phyloP scores from a whole-genome alignment of 1,140 invertebrate species.

The Penaeus vannamei region DNA sequence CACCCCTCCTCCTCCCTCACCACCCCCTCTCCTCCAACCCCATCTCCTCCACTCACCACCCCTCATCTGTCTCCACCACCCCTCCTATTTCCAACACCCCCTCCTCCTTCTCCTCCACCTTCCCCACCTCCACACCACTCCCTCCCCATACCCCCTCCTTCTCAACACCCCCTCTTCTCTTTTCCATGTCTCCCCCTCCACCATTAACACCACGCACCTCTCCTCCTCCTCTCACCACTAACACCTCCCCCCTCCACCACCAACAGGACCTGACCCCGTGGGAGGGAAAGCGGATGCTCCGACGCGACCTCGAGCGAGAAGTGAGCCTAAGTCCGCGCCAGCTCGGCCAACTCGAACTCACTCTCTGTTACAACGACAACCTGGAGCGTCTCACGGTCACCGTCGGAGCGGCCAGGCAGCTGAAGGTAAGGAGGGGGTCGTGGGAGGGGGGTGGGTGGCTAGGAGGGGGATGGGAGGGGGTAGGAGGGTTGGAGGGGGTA shows the following conservation, averaged over 20 bases:
- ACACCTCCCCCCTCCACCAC: background rate
- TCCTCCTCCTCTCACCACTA: background rate
- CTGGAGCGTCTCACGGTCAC: conserved; percentile 82
- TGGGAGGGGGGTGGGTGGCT: background rate
- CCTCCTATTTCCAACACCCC: no score
- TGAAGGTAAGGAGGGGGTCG: conserved; percentile 75
- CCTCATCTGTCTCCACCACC: no score
- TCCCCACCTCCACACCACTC: no score
- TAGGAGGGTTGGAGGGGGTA: no score
- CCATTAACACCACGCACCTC: background rate
- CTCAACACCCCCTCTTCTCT: no score
- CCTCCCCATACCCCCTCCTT: no score
- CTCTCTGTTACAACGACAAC: conserved; percentile 83
- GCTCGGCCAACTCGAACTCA: conserved; percentile 79
- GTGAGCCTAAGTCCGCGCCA: conserved; percentile 70
- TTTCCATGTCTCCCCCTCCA: no score
- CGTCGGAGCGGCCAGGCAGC: conserved; percentile 78
- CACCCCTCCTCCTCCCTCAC: no score
- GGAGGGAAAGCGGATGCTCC: conserved; percentile 62
- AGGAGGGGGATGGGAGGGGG: background rate
- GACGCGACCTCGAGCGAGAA: conserved; percentile 61
- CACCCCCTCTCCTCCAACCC: no score
- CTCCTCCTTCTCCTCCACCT: no score
- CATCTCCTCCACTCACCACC: no score
- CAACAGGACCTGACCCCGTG: conserved; percentile 55